Conservation (phyloP, 1,140 invertebrate species). For the Drosophila elegans region DNA sequence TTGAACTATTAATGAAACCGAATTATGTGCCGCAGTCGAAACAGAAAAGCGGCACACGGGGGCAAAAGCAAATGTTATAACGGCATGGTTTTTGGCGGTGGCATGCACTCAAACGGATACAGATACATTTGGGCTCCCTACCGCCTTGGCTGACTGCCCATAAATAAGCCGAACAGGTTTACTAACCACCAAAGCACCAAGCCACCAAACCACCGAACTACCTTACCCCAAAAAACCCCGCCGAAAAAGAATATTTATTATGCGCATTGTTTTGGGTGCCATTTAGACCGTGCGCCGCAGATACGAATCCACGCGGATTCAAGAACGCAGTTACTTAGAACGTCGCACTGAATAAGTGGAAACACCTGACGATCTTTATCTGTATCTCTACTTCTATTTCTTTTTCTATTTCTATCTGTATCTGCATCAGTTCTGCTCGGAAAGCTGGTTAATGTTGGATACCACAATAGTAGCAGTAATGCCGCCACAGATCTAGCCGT, state of each 20-base stretch:
- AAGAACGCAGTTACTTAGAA: conserved; percentile 34
- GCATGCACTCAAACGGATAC: conserved; percentile 21
- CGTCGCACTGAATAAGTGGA: conserved; percentile 25
- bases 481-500: conserved; percentile 25
- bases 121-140: conserved; percentile 18
- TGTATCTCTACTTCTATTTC: no score
- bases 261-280: conserved; percentile 73
- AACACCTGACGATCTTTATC: conserved; percentile 55
- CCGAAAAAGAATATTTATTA: conserved; percentile 56
- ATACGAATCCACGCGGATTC: conserved; percentile 36
- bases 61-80: conserved; percentile 65
- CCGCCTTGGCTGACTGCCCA: conserved; percentile 45
- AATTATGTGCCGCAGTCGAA: conserved; percentile 20
- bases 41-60: conserved; percentile 20
- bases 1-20: conserved; percentile 58
- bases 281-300: conserved; percentile 73
- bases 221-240: conserved; percentile 22
- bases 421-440: conserved; percentile 39
- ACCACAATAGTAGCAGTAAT: background rate
- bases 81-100: conserved; percentile 34
- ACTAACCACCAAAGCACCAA: conserved; percentile 5
- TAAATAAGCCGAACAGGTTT: conserved; percentile 74
- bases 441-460: conserved; percentile 40
- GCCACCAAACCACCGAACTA: background rate
- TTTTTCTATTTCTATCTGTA: conserved; percentile 23